Conservation (phyloP, 2,113 vertebrate genomes). For the human region GRCh38 chr6:26793001-26793500, state of each 20-base stretch:
- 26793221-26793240: background rate
- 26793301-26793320: background rate
- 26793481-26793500: background rate
- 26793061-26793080: background rate
- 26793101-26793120: too few species aligned
- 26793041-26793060: too few species aligned
- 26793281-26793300: background rate
- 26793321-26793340: background rate
- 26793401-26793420: background rate
- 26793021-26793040: too few species aligned
- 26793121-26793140: too few species aligned
- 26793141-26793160: background rate
- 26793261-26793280: background rate
- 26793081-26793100: too few species aligned
- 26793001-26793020: too few species aligned
- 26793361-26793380: background rate
- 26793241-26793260: background rate
- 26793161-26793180: background rate
- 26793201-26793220: background rate
- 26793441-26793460: background rate
- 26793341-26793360: background rate
- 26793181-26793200: background rate
- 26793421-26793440: background rate
- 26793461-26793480: too few species aligned
- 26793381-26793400: background rate